Percentiles rank a stretch among this genome's conserved stretches.
These are phyloP conservation scores for Aphaenogaster ashmeadi DNA, from an alignment of 1,140 invertebrate species.

Conservation along the genomic window DNA sequence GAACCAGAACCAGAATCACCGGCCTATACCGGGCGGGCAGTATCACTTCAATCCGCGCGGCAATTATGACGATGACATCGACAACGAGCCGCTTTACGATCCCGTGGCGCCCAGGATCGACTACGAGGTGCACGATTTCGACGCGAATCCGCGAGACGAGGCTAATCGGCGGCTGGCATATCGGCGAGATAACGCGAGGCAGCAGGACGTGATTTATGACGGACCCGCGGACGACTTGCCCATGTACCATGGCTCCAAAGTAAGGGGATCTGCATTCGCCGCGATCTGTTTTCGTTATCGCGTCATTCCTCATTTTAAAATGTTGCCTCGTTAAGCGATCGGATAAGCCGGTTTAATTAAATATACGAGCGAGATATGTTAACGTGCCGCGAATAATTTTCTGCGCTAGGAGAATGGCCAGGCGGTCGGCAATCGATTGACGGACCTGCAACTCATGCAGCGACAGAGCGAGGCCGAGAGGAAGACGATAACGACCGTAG, in stretches of 20 bases:
- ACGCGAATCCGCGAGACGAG: conserved; percentile 84
- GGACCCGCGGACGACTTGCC: conserved; percentile 77
- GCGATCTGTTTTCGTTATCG: not conserved
- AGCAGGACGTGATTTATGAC: conserved; percentile 79
- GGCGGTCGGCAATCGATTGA: conserved; percentile 65
- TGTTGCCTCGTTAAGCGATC: not conserved
- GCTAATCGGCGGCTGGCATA: conserved; percentile 82
- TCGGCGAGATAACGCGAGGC: conserved; percentile 79
- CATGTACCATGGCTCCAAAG: conserved; percentile 72
- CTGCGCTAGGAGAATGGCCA: conserved; percentile 79
- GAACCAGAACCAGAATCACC: conserved; percentile 75
- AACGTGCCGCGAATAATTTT: conserved; percentile 35
- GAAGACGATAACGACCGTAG: conserved; percentile 85
- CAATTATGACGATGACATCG: conserved; percentile 79
- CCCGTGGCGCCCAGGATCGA: conserved; percentile 83
- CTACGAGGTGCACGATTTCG: conserved; percentile 86
- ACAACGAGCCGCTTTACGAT: conserved; percentile 85
- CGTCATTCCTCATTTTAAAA: not conserved
- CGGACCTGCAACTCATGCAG: conserved; percentile 74
- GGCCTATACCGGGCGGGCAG: conserved; percentile 51
- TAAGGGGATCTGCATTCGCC: conserved; percentile 29
- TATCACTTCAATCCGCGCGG: conserved; percentile 70
- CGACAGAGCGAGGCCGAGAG: conserved; percentile 79
- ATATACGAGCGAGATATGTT: not conserved
- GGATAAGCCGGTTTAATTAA: conserved; percentile 4